phyloP scores from a whole-genome alignment of 2,113 vertebrate species.

The Murina feae region DNA sequence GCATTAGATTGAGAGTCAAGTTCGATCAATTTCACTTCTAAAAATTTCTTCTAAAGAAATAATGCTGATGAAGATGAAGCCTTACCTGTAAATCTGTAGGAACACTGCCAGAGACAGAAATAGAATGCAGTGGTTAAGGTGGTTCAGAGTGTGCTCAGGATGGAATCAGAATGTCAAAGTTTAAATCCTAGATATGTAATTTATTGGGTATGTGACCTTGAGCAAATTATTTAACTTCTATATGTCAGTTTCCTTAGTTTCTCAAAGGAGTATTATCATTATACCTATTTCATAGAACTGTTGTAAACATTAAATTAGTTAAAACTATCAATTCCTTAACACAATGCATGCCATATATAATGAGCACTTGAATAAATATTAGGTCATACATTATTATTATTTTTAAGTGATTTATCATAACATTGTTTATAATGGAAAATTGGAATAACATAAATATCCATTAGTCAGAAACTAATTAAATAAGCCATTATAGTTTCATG shows the following conservation, averaged over 20 bases:
- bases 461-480: slow-evolving; percentile 43
- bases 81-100: not conserved
- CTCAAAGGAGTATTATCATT: not conserved
- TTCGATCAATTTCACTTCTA: not conserved
- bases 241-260: slow-evolving; percentile 6
- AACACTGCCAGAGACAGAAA: not conserved
- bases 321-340: not conserved
- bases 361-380: slow-evolving; percentile 5
- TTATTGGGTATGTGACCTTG: not conserved
- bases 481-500: not conserved
- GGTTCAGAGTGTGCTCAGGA: not conserved
- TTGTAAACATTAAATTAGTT: not conserved
- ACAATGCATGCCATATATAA: not conserved
- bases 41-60: slow-evolving; percentile 22
- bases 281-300: not conserved
- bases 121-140: not conserved
- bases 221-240: not conserved
- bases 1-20: not conserved
- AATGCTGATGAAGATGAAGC: not conserved
- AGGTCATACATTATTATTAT: not conserved
- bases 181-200: not conserved
- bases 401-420: not conserved
- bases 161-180: not conserved
- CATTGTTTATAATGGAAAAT: slow-evolving; percentile 34
- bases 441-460: not conserved